These are phyloP conservation scores for Bos indicus DNA, from an alignment of 2,113 vertebrate genomes.

Conservation along the genomic window DNA sequence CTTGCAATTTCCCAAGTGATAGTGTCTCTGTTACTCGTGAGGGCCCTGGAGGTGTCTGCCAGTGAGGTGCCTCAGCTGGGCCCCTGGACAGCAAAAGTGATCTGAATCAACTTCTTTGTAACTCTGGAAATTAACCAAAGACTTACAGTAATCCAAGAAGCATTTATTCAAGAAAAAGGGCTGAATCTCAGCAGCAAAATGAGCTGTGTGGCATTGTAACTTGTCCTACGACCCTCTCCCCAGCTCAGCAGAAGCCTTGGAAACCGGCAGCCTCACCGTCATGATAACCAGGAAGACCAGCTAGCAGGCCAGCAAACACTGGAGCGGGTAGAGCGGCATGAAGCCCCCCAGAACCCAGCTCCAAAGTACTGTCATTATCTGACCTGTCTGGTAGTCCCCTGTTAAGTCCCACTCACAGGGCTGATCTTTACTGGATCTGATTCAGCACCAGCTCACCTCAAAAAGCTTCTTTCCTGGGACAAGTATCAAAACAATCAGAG, in stretches of 20 bases:
- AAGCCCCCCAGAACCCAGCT: background rate
- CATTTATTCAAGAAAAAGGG: background rate
- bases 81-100: background rate
- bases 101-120: background rate
- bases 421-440: background rate
- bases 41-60: background rate
- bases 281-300: background rate
- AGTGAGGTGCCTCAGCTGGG: too few species aligned
- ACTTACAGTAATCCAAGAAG: background rate
- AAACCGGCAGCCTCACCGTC: background rate
- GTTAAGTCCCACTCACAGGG: background rate
- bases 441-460: background rate
- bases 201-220: background rate
- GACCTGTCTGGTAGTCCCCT: background rate
- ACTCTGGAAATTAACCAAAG: background rate
- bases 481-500: background rate
- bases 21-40: background rate
- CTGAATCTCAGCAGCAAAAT: background rate
- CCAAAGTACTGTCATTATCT: background rate
- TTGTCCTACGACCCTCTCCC: background rate
- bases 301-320: background rate
- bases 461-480: background rate
- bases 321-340: background rate
- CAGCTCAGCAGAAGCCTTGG: background rate
- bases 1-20: background rate